phyloP scores from a whole-genome alignment of 2,888 invertebrate genomes.

The Pteria penguin region DNA sequence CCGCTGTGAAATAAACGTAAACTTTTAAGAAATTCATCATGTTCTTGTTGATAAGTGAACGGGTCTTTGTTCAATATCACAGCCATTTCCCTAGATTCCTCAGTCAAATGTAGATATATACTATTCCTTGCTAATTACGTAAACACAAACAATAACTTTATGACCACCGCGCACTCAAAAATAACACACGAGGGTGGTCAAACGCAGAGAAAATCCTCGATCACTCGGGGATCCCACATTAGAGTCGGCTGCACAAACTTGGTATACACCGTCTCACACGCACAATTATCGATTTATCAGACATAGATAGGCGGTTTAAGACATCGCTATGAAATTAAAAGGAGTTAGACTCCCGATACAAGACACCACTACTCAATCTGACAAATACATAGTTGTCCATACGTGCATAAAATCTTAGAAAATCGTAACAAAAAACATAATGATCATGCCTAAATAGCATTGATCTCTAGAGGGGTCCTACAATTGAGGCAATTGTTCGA shows the following conservation, averaged over 20 bases:
- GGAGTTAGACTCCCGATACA: constrained; percentile 53
- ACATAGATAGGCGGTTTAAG: constrained; percentile 23
- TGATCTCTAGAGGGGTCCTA: constrained; percentile 73
- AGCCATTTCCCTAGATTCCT: constrained; percentile 81
- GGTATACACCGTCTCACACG: constrained; percentile 39
- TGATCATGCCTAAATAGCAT: constrained; percentile 77
- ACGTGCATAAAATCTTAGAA: constrained; percentile 72
- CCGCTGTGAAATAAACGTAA: constrained; percentile 94
- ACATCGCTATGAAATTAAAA: constrained; percentile 36
- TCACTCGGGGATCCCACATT: constrained; percentile 63
- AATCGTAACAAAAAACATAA: constrained; percentile 78
- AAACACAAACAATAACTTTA: constrained; percentile 34
- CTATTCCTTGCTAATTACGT: constrained; percentile 31
- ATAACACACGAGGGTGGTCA: constrained; percentile 64
- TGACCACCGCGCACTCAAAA: constrained; percentile 41
- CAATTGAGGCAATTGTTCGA: constrained; percentile 69
- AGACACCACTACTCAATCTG: constrained; percentile 49
- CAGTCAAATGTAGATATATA: constrained; percentile 17
- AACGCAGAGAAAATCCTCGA: constrained; percentile 65
- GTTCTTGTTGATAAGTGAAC: constrained; percentile 88
- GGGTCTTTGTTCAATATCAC: constrained; percentile 86
- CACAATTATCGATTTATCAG: constrained; percentile 30
- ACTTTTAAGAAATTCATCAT: constrained; percentile 90
- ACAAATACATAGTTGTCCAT: constrained; percentile 71
- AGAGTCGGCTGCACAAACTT: constrained; percentile 56